Conservation (phyloP, 2,888 invertebrate species). For the Odontothrips loti region DNA sequence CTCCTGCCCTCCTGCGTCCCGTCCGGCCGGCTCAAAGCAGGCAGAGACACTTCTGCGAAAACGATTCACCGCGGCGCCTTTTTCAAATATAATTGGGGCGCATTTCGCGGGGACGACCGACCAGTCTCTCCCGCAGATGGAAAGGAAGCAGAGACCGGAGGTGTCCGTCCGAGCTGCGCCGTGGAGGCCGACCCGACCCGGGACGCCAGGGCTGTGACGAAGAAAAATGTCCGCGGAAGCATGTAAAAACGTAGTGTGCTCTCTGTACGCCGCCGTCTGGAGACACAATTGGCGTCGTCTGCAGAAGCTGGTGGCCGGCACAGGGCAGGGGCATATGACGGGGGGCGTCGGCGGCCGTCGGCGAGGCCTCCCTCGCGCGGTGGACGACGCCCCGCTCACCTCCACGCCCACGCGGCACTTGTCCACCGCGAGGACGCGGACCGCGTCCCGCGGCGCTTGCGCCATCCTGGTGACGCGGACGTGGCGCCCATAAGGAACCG, state of each 20-base stretch:
- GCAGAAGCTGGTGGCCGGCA: too few relatives aligned
- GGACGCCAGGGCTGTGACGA: background rate
- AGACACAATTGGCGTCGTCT: too few relatives aligned
- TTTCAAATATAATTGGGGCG: background rate
- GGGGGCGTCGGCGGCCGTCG: conserved; percentile 6
- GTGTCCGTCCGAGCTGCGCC: background rate
- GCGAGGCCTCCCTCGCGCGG: too few relatives aligned
- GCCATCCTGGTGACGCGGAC: background rate
- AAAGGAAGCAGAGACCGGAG: background rate
- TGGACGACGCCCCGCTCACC: background rate
- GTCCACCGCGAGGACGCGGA: background rate
- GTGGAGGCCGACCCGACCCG: background rate
- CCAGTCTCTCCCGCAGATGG: background rate
- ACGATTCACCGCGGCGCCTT: background rate
- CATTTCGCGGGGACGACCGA: background rate
- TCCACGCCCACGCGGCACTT: background rate
- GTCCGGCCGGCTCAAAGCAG: background rate
- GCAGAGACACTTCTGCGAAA: background rate
- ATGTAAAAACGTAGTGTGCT: too few relatives aligned
- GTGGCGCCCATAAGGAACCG: background rate
- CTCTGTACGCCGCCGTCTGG: too few relatives aligned
- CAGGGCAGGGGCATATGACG: too few relatives aligned
- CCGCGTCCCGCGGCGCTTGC: background rate
- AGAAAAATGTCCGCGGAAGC: background rate
- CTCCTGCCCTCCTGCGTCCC: too few relatives aligned